Base-by-base conservation (phyloP, 2,113 vertebrate genomes). In the Turnix velox region DNA sequence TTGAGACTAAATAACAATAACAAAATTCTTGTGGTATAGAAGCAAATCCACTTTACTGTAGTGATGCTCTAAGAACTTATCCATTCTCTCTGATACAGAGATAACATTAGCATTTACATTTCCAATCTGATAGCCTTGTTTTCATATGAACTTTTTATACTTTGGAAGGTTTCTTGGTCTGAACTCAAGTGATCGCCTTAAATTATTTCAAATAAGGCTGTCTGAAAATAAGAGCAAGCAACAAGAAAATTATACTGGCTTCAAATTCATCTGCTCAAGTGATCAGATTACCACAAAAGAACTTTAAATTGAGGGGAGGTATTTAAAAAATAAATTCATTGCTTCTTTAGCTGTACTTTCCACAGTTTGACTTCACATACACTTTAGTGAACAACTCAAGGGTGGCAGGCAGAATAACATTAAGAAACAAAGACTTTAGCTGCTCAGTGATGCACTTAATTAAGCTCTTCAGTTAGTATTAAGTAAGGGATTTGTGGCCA, bases 21-120 rank as follows among this genome's bases (percentile, higher is more conserved):
- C 30, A 66, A 51, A 35, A 69, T 81, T 95, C 92, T 57, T 2
- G 0, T 6, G 63, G 61, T 14, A 81, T 84, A 58, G 57, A 93
- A 82, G 42, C 6, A 86, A 84, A 88, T 63, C 14, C 16, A 40
- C 87, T 95, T 89, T 76, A 49, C 62, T 48, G 78, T 52, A 87
- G 40, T 67, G 84, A 54, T 84, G 69, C 18, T 73, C 25, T 49
- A 84, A 88, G 49, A 96, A 90, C 22, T 63, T 92, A 59, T 30
- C 48, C 55, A 15, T 75, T 18, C 24, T 84, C 52, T 83, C 57
- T 88, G 87, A 91, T 46, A 52, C 28, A 33, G 15, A 92, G 88
- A 86, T 96, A 92, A 87, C 31, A n/a, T 84, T 93, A 87, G 8
- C 31, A 35, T 69, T 89, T 78, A 69, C 42, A 40, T 87, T 82